These are phyloP conservation scores for Lepidocolaptes lacrymiger DNA, from an alignment of 2,797 vertebrate species.

Conservation along the genomic window DNA sequence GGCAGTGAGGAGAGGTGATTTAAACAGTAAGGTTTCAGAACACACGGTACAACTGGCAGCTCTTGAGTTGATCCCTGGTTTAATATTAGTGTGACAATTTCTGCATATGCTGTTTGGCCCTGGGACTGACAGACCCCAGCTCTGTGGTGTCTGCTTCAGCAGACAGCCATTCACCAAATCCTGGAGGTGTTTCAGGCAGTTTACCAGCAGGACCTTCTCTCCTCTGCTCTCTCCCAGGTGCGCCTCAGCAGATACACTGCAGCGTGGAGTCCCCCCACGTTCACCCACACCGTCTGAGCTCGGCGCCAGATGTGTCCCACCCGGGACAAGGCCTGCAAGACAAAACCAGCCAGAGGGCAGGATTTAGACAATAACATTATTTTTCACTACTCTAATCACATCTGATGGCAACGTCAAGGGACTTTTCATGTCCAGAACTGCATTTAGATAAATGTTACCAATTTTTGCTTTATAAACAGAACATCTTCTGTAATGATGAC, in stretches of 20 bases:
- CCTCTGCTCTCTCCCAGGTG: conserved; percentile 71
- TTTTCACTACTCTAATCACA: background rate
- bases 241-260: conserved; percentile 92
- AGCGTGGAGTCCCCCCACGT: conserved; percentile 93
- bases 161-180: background rate
- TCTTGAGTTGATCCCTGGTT: background rate
- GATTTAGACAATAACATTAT: rapidly evolving
- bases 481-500: background rate
- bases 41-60: background rate
- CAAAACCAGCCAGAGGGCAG: background rate
- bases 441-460: background rate
- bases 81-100: background rate
- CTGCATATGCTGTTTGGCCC: background rate
- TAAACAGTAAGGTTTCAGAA: background rate
- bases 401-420: background rate
- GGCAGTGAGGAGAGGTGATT: background rate
- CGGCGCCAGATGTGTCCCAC: conserved; percentile 91
- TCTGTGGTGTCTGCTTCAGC: background rate
- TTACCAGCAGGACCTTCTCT: conserved; percentile 46
- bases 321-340: conserved; percentile 85
- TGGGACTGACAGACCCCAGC: background rate
- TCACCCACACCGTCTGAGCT: conserved; percentile 93
- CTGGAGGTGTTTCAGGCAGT: background rate
- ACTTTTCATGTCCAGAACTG: background rate
- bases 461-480: background rate